Base-by-base conservation (phyloP, 2,113 vertebrate species). In the Saguinus imperator region DNA sequence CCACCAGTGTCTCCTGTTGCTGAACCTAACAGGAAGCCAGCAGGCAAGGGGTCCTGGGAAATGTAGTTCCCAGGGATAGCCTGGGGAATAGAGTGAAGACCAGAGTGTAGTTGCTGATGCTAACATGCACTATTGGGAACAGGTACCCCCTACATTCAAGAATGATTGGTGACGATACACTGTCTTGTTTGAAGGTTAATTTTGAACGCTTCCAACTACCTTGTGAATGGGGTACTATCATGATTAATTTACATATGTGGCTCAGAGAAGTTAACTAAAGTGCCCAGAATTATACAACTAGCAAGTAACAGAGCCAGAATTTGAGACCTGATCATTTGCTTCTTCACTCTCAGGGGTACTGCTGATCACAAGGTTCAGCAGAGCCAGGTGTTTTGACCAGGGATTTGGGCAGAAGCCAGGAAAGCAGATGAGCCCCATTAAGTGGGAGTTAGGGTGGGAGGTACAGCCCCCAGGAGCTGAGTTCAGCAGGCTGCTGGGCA, bases 11-110 rank as follows among this genome's bases (percentile, higher is more conserved):
- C n/a, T 96, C 76, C 64, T 55, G 52, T 81, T 66, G 82, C 37
- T 55, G 48, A 89, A 27, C 9, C 7, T 61, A 25, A 91, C 6
- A 68, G 75, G 70, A 94, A 90, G 70, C 73, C 35, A 45, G 43
- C 32, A 18, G 32, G 76, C 85, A 92, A 81, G 40, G 66, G 72
- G 29, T 50, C 8, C 66, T 96, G 93, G 91, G 96, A 95, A 97
- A 89, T 95, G 92, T 79, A 91, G 97, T 96, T 92, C 55, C 7
- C 25, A 10, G 37, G 43, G 25, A 35, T 14, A 43, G 55, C 17
- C 43, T 48, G 14, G 27, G 43, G 27, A 8, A 4, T 32, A 48
- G 64, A 8, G 18, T 50, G 6, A 61, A n/a, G 66, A 40, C 0
- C 0, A 32, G 32, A n/a, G n/a, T 1, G 8, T 10, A 29, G 25